phyloP scores from a whole-genome alignment of 2,888 invertebrate species.

The Acanthoscelides obtectus region DNA sequence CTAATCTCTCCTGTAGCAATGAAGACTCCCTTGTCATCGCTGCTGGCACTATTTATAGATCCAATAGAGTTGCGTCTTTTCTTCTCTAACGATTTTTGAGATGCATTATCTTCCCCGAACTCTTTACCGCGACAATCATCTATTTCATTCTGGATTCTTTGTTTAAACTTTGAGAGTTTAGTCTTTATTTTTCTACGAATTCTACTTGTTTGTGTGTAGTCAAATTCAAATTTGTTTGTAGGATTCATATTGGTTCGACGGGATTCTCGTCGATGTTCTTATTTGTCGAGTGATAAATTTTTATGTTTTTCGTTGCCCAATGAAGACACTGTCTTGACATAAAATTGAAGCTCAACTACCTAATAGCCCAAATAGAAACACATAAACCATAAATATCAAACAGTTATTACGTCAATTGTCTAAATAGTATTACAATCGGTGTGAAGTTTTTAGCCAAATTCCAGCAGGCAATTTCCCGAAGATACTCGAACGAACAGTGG shows the following conservation, averaged over 20 bases:
- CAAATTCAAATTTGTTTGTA: not conserved
- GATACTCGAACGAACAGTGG: too few relatives aligned
- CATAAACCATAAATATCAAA: too few relatives aligned
- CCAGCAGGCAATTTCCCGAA: too few relatives aligned
- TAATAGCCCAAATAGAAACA: too few relatives aligned
- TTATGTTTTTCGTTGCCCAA: too few relatives aligned
- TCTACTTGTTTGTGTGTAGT: slow-evolving; percentile 26
- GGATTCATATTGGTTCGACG: not conserved
- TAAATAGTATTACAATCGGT: too few relatives aligned
- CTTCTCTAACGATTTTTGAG: not conserved
- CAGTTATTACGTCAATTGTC: too few relatives aligned
- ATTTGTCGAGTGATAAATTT: too few relatives aligned
- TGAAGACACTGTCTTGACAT: too few relatives aligned
- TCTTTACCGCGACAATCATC: not conserved
- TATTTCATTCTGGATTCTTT: slow-evolving; percentile 20
- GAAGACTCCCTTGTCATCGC: not conserved
- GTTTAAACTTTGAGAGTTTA: slow-evolving; percentile 17
- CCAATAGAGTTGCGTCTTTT: not conserved
- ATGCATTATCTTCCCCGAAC: not conserved
- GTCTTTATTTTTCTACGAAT: slow-evolving; percentile 28
- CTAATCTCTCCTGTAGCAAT: not conserved
- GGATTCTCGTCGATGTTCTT: not conserved
- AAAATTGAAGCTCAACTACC: too few relatives aligned
- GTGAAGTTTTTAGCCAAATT: too few relatives aligned
- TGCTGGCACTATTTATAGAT: not conserved